Conservation (phyloP, 2,797 vertebrate genomes). For the Dryobates pubescens region DNA sequence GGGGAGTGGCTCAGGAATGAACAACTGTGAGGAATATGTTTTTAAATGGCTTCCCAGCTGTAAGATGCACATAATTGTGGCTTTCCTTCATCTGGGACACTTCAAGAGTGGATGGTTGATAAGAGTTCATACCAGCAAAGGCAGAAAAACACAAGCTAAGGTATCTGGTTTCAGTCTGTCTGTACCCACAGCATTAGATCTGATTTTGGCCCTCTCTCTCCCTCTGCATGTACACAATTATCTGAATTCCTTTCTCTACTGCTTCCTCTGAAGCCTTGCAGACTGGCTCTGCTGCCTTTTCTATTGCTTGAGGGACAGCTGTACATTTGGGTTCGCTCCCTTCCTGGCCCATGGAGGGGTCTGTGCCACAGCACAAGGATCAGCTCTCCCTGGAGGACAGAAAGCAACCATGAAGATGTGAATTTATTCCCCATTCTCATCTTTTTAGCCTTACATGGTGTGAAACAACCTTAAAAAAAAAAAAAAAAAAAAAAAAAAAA, state of each 20-base stretch:
- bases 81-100: constrained; percentile 16
- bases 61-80: neutral
- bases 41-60: constrained; percentile 13
- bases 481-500: neutral
- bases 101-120: neutral
- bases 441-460: neutral
- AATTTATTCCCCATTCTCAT: neutral
- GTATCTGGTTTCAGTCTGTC: constrained; percentile 49
- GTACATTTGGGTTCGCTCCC: accelerated
- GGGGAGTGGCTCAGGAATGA: neutral
- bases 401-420: neutral
- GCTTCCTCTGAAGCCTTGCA: constrained; percentile 2
- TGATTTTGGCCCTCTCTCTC: neutral
- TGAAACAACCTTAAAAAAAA: neutral
- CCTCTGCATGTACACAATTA: neutral
- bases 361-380: neutral
- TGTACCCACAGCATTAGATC: neutral
- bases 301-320: neutral
- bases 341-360: neutral
- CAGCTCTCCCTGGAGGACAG: neutral
- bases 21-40: neutral
- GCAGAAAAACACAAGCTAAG: neutral
- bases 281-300: neutral
- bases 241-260: neutral
- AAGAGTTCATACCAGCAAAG: neutral